Conservation (phyloP, 2,113 vertebrate species). For the Piaya cayana region DNA sequence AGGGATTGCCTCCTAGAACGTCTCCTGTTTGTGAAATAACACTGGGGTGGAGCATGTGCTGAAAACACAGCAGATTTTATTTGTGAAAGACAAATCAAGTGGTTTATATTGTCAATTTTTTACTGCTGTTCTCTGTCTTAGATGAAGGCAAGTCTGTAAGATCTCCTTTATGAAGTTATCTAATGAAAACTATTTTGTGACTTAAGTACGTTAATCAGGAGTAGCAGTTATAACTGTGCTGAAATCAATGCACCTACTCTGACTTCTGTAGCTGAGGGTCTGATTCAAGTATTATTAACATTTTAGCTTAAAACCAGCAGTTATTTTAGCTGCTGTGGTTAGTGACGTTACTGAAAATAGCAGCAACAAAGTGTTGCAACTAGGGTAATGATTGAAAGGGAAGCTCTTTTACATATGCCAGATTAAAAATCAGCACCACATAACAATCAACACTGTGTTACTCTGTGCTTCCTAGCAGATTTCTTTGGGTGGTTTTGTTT, state of each 20-base stretch:
- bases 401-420: not conserved
- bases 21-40: not conserved
- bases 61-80: not conserved
- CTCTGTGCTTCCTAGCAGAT: not conserved
- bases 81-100: not conserved
- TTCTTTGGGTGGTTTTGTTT: not conserved
- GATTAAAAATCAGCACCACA: not conserved
- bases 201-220: not conserved
- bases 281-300: not conserved
- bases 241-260: not conserved
- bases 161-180: not conserved
- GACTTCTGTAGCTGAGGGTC: not conserved
- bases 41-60: rapidly evolving
- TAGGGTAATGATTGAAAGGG: not conserved
- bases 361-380: not conserved
- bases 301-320: not conserved
- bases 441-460: not conserved
- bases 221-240: not conserved
- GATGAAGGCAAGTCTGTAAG: not conserved
- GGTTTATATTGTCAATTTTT: not conserved
- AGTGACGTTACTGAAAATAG: not conserved
- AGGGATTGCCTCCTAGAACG: not conserved
- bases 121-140: not conserved
- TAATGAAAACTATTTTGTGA: not conserved
- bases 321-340: not conserved